Conservation (phyloP, 2,113 vertebrate species). For the Xenus cinereus region DNA sequence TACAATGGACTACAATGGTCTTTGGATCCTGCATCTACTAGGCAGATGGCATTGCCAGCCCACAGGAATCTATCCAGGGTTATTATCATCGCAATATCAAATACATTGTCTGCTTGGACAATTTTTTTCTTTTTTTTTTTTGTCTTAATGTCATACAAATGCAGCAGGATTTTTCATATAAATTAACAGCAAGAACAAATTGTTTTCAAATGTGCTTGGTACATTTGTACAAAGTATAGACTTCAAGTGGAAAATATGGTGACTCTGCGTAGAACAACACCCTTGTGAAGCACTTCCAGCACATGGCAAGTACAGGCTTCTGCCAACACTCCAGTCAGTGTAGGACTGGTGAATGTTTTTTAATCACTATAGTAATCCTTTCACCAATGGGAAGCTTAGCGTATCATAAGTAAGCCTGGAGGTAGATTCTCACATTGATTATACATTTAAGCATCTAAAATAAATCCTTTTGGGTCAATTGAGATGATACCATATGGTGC, state of each 20-base stretch:
- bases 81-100: background rate
- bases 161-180: background rate
- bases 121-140: background rate
- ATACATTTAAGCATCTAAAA: background rate
- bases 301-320: background rate
- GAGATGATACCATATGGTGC: background rate
- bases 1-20: background rate
- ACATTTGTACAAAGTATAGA: background rate
- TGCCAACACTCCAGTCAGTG: background rate
- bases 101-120: background rate
- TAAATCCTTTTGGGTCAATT: background rate
- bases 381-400: background rate
- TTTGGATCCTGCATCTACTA: background rate
- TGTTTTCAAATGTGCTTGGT: background rate
- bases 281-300: background rate
- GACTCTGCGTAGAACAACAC: background rate
- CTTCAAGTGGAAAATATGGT: background rate
- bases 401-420: background rate
- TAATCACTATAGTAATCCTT: background rate
- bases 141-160: background rate
- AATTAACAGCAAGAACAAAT: slow-evolving; percentile 11
- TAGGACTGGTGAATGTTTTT: background rate
- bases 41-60: slow-evolving; percentile 59
- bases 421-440: background rate
- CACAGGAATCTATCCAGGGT: slow-evolving; percentile 32